phyloP scores from a whole-genome alignment of 1,140 invertebrate species.

The Contarinia nasturtii region DNA sequence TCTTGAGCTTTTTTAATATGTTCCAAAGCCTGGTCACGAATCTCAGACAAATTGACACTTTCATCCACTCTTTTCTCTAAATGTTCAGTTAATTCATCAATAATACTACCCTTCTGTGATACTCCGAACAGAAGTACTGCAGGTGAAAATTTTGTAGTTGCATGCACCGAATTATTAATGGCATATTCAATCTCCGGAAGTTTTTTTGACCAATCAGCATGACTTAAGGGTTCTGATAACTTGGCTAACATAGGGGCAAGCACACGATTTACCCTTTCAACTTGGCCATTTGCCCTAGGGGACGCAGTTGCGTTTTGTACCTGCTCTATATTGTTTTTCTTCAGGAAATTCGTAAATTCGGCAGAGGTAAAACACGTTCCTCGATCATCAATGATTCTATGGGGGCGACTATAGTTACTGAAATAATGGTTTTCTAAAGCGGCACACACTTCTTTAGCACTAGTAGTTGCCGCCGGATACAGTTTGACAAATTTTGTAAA shows the following conservation, averaged over 20 bases:
- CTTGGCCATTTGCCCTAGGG: constrained; percentile 8
- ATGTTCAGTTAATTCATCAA: constrained; percentile 3
- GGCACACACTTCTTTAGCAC: constrained; percentile 10
- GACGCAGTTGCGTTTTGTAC: constrained; percentile 7
- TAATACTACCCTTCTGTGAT: constrained; percentile 3
- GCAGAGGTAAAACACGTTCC: constrained; percentile 12
- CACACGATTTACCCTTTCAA: constrained; percentile 10
- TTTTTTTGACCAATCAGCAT: constrained; percentile 8
- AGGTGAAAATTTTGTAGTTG: constrained; percentile 7
- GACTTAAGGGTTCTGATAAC: constrained; percentile 2
- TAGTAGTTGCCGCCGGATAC: constrained; percentile 5
- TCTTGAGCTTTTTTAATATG: constrained; percentile 3
- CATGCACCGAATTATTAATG: constrained; percentile 11
- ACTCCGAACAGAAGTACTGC: constrained; percentile 7
- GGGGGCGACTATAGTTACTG: constrained; percentile 8
- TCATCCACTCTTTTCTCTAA: neutral
- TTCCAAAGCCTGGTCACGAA: constrained; percentile 1
- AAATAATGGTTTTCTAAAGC: constrained; percentile 8
- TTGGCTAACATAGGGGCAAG: constrained; percentile 9
- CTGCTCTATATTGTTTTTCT: constrained; percentile 7
- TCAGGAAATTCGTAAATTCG: constrained; percentile 10
- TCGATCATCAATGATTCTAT: constrained; percentile 11
- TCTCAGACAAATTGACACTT: neutral
- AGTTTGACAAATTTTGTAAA: constrained; percentile 9
- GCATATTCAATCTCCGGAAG: constrained; percentile 9